Percentiles rank a stretch among this genome's conserved stretches.
phyloP scores from a whole-genome alignment of 2,797 vertebrate species.

The Anguilla marmorata region DNA sequence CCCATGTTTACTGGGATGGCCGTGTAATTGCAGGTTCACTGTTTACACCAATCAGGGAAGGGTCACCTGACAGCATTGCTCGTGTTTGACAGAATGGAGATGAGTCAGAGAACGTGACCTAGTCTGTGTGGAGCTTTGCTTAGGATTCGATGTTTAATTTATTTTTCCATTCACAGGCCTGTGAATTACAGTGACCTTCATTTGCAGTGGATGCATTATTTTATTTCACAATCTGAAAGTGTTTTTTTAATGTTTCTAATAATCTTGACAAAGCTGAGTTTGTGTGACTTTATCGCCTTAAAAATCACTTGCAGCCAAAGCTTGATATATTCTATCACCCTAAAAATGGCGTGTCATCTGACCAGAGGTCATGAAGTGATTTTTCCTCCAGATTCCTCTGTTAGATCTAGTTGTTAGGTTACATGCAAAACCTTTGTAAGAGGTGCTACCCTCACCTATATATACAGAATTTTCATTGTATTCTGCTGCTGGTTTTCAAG shows the following conservation, averaged over 20 bases:
- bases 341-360: not conserved
- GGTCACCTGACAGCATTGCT: not conserved
- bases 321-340: not conserved
- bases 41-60: not conserved
- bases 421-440: too few species aligned
- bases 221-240: not conserved
- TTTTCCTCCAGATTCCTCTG: too few species aligned
- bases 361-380: too few species aligned
- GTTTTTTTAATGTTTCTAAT: not conserved
- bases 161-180: not conserved
- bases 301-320: not conserved
- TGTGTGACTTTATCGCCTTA: too few species aligned
- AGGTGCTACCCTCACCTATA: too few species aligned
- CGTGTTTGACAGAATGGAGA: not conserved
- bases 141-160: not conserved
- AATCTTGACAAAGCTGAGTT: not conserved
- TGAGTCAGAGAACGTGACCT: not conserved
- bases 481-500: too few species aligned
- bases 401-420: too few species aligned
- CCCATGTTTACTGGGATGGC: not conserved
- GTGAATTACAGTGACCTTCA: not conserved
- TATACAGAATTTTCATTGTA: too few species aligned
- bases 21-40: not conserved
- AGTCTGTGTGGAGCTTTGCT: not conserved
- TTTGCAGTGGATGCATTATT: not conserved